phyloP scores from a whole-genome alignment of 2,113 vertebrate species.

The Periophthalmus modestus region DNA sequence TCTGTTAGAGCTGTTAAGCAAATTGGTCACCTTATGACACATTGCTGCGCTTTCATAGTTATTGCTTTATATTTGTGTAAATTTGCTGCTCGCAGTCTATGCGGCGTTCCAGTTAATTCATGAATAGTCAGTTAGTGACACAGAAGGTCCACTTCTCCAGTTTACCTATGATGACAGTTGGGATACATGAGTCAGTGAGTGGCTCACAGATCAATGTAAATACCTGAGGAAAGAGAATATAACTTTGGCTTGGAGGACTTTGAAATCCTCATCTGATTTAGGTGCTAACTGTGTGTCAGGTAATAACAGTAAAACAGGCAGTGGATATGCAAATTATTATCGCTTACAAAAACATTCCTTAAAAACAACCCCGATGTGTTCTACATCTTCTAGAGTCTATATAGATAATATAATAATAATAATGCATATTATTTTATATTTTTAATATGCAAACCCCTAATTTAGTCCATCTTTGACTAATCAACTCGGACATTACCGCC shows the following conservation, averaged over 20 bases:
- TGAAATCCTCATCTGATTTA: not conserved
- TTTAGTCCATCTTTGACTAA: not conserved
- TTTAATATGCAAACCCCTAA: not conserved
- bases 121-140: slow-evolving; percentile 37
- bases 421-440: not conserved
- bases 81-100: slow-evolving; percentile 22
- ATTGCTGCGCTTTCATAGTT: slow-evolving; percentile 45
- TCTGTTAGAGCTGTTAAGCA: slow-evolving; percentile 74
- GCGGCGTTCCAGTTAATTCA: slow-evolving; percentile 33
- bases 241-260: not conserved
- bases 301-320: not conserved
- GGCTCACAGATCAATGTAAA: not conserved
- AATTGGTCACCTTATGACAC: slow-evolving; percentile 61
- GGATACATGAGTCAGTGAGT: not conserved
- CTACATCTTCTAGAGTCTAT: slow-evolving; percentile 4
- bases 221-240: not conserved
- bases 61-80: slow-evolving; percentile 24
- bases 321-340: not conserved
- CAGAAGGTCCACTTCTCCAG: slow-evolving; percentile 22
- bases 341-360: not conserved
- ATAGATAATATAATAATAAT: not conserved
- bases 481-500: slow-evolving; percentile 25
- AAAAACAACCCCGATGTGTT: too few relatives aligned
- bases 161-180: slow-evolving; percentile 30
- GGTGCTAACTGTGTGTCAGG: not conserved